These are phyloP conservation scores for Muntiacus muntjak DNA, from an alignment of 2,113 vertebrate species.

Conservation along the genomic window DNA sequence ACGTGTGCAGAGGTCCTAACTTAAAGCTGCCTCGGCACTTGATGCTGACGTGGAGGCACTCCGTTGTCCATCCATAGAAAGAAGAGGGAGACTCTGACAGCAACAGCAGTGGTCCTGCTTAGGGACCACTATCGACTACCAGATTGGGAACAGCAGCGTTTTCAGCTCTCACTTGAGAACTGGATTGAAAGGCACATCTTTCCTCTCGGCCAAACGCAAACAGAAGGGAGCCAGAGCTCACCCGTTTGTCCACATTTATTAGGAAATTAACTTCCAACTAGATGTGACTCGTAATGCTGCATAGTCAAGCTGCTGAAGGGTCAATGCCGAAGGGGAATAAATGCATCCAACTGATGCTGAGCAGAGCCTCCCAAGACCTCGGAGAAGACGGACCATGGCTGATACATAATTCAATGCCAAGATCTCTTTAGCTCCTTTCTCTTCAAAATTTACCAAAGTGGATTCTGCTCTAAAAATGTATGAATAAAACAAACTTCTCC, in stretches of 20 bases:
- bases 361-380: background rate
- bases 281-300: background rate
- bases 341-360: background rate
- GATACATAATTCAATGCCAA: constrained; percentile 36
- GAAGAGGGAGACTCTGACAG: background rate
- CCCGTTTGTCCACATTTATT: constrained; percentile 20
- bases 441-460: constrained; percentile 49
- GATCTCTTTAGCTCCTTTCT: constrained; percentile 11
- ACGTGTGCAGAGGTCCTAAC: background rate
- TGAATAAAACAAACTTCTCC: constrained; percentile 18
- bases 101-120: background rate
- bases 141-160: background rate
- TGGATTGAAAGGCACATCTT: background rate
- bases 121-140: background rate
- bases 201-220: constrained; percentile 2
- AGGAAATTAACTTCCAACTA: constrained; percentile 49
- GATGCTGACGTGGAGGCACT: background rate
- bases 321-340: background rate
- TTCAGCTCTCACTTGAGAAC: constrained; percentile 27
- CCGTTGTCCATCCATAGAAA: background rate
- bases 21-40: background rate
- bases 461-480: background rate
- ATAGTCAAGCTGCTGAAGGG: background rate
- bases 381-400: background rate
- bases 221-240: background rate